Conservation (phyloP, 1,140 invertebrate genomes). For the Bactericera cockerelli region DNA sequence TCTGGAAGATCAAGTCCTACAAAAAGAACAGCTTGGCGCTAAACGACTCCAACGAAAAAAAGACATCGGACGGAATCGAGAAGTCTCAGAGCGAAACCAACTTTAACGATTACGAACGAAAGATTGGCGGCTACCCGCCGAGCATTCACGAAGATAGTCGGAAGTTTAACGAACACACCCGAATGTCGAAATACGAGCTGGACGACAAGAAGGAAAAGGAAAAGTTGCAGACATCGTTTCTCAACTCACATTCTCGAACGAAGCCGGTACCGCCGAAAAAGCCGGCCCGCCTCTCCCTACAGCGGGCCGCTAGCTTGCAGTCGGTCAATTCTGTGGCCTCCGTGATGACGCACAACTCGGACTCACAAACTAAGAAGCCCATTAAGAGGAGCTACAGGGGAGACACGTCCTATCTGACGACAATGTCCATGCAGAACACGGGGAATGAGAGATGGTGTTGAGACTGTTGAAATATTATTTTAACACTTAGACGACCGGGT, state of each 20-base stretch:
- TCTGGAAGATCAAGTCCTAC: neutral
- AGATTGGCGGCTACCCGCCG: neutral
- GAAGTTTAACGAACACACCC: constrained; percentile 2
- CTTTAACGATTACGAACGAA: constrained; percentile 8
- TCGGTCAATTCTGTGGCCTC: neutral
- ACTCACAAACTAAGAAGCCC: neutral
- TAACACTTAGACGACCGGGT: no score
- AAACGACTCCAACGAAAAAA: neutral
- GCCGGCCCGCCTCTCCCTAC: neutral
- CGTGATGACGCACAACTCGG: constrained; percentile 3
- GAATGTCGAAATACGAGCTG: constrained; percentile 3
- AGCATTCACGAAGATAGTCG: neutral
- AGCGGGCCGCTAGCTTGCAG: neutral
- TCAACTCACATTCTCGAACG: neutral
- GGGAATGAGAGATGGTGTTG: constrained; percentile 6
- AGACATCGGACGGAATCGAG: neutral
- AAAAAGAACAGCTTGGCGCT: neutral
- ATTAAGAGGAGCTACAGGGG: neutral
- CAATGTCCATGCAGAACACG: neutral
- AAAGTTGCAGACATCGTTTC: neutral
- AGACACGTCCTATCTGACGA: neutral
- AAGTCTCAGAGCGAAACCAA: neutral
- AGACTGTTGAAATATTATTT: no score
- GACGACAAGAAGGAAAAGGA: neutral
- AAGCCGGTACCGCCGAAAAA: neutral